These are phyloP conservation scores for Stylophora pistillata DNA, from an alignment of 64 coral and sea anemone species.

Conservation along the genomic window DNA sequence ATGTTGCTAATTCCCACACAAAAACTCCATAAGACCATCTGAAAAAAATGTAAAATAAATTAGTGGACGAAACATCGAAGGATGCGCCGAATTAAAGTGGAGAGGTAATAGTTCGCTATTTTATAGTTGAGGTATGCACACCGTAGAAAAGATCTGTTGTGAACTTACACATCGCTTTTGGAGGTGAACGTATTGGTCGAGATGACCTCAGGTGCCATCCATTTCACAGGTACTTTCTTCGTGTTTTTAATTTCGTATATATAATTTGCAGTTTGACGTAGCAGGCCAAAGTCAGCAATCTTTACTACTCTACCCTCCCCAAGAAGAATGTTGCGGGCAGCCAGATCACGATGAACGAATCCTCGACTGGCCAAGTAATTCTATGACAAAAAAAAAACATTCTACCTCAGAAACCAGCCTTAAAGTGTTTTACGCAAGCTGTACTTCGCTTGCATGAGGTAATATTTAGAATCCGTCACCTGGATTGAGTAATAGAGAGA, in stretches of 20 bases:
- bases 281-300: conserved; percentile 70
- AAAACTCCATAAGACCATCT: neutral
- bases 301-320: conserved; percentile 68
- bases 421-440: no score
- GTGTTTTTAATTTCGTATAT: conserved; percentile 56
- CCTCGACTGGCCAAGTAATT: conserved; percentile 59
- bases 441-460: no score
- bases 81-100: neutral
- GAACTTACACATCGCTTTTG: conserved; percentile 79
- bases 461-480: no score
- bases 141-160: neutral
- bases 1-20: neutral
- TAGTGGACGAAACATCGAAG: neutral
- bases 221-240: conserved; percentile 61
- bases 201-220: conserved; percentile 73
- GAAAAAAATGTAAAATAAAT: neutral
- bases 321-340: conserved; percentile 74
- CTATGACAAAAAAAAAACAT: conserved; percentile 9
- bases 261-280: conserved; percentile 51
- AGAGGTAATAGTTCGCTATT: neutral
- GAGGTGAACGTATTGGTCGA: conserved; percentile 52
- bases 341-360: conserved; percentile 62
- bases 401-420: no score
- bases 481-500: no score
- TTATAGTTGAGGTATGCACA: neutral